Base-by-base conservation (phyloP, 2,797 vertebrate genomes). In the Margarornis squamiger region DNA sequence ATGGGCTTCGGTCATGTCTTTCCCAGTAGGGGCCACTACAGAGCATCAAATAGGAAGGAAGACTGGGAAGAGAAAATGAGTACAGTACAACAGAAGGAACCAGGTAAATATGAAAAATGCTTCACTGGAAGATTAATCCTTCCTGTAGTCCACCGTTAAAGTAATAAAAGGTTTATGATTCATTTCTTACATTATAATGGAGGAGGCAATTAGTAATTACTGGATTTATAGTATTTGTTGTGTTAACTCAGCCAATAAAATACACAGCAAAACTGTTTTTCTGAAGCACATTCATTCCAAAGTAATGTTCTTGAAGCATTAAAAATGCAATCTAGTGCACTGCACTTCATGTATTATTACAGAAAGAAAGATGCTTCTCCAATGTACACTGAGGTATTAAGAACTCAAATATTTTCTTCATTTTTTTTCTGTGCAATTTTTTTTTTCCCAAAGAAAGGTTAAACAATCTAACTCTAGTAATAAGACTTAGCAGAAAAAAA, bases 171-270 rank as follows among this genome's bases (percentile, higher is more conserved):
- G 93, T 96, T 97, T 97, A 97, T 97, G 97, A 97, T 97, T 98
- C 97, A 97, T 97, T 97, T 97, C 96, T 97, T 97, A 96, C 96
- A 94, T 97, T 97, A 97, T 97, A 98, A 97, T 96, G 96, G 97
- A 97, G 96, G 97, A 97, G 96, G 97, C 97, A 97, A 97, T 98
- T 97, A 98, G 97, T 97, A 97, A 97, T 97, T 96, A 97, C 95
- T 97, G 97, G 97, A 97, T 97, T 98, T 97, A 98, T 94, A 97
- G 91, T 97, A 95, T 98, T 98, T 97, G 97, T 97, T 98, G 95
- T 98, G 96, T 97, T 97, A 98, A 98, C 94, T 97, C 96, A 96
- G 92, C 97, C 97, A 97, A 93, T 97, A 97, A 98, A 97, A 95
- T 88, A 94, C 86, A 95, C 75, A 86, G 91, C 74, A 92, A 88